Conservation (phyloP, 1,140 invertebrate genomes). For the Lepidurus packardi region DNA sequence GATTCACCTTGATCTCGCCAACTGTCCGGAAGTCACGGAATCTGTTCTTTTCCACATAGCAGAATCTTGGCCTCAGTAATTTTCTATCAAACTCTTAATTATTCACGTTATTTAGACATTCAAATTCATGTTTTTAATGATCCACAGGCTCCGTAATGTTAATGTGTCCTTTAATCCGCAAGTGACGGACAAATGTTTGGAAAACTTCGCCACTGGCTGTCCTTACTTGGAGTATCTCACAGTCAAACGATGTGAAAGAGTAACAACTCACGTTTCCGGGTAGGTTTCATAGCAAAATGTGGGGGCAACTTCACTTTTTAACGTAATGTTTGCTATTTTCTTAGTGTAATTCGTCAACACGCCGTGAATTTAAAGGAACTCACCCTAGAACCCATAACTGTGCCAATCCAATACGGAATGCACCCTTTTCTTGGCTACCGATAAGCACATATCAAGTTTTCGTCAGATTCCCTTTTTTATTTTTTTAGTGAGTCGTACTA, state of each 20-base stretch:
- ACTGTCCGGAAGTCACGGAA: conserved; percentile 32
- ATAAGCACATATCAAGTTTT: no score
- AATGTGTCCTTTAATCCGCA: background rate
- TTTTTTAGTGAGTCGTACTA: no score
- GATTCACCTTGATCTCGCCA: conserved; percentile 36
- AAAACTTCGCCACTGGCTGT: background rate
- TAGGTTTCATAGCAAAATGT: background rate
- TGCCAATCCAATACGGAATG: background rate
- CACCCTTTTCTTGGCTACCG: background rate
- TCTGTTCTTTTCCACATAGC: background rate
- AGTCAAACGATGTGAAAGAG: background rate
- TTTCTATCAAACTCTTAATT: background rate
- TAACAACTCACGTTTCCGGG: background rate
- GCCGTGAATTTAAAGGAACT: background rate
- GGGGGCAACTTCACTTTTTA: background rate
- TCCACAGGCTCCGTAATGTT: background rate
- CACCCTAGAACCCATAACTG: background rate
- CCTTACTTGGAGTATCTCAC: background rate
- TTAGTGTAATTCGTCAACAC: background rate
- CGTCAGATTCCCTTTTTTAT: no score
- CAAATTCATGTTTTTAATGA: background rate
- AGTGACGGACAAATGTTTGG: background rate
- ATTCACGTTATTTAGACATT: no score
- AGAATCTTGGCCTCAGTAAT: background rate
- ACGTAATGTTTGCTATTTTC: background rate